These are phyloP conservation scores for Eudemis profundana DNA, from an alignment of 2,888 invertebrate species.

Conservation along the genomic window DNA sequence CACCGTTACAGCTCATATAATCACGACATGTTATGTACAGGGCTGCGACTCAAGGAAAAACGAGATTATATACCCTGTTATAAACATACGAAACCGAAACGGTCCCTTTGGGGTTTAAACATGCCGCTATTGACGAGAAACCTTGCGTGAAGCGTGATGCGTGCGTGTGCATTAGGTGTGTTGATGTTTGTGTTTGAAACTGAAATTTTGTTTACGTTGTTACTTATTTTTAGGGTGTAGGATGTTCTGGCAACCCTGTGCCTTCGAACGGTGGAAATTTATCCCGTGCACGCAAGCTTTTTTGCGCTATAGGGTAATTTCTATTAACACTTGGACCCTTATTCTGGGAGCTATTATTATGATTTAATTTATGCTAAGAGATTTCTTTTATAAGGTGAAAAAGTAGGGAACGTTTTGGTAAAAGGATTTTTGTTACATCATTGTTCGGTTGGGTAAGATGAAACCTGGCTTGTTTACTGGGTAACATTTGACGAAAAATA, in stretches of 20 bases:
- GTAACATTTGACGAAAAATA: background rate
- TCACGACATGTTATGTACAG: slow-evolving; percentile 47
- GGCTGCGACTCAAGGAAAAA: slow-evolving; percentile 16
- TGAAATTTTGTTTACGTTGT: slow-evolving; percentile 11
- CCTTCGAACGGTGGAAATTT: slow-evolving; percentile 31
- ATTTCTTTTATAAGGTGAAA: slow-evolving; percentile 34
- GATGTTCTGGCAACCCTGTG: slow-evolving; percentile 33
- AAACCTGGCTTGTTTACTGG: background rate
- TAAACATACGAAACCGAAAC: slow-evolving; percentile 21
- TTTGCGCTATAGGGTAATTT: slow-evolving; percentile 39
- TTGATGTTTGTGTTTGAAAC: slow-evolving; percentile 9
- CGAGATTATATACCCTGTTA: background rate
- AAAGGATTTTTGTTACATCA: slow-evolving; percentile 3
- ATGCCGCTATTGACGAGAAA: slow-evolving; percentile 19
- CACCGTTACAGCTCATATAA: slow-evolving; percentile 41
- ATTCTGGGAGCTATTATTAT: slow-evolving; percentile 37
- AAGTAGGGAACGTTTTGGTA: background rate
- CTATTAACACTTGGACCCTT: slow-evolving; percentile 40
- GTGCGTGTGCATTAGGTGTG: background rate
- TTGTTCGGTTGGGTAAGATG: slow-evolving; percentile 21
- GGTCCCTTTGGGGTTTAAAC: slow-evolving; percentile 25
- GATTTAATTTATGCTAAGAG: slow-evolving; percentile 34
- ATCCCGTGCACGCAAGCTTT: slow-evolving; percentile 41
- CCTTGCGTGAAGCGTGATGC: background rate
- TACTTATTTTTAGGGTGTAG: slow-evolving; percentile 7